Evolutionary conservation across 2,888 invertebrate species (phyloP), one percentile per base, ranked within the genome.

Genomic region (Deroplatys truncata): DNA sequence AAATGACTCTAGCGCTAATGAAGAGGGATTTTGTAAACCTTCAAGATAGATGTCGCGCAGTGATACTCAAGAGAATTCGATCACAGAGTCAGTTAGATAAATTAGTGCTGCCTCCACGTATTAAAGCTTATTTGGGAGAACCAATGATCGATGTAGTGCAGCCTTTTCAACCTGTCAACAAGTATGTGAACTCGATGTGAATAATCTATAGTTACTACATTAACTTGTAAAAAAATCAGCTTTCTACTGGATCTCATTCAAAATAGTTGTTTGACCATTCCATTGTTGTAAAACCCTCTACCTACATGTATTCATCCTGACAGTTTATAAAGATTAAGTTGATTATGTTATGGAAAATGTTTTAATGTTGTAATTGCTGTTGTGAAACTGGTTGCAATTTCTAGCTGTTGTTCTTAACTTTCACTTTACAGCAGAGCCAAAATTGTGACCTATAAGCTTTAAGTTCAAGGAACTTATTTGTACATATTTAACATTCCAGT

Each of bases 31-130:
- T 96, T 92, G 94, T 95, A 1, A 96, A 94, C 92, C 94, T 97
- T 10, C 96, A 96, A 92, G 96, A 97, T 93, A 94, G 96, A 83
- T 96, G 96, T 92, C 93, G 96, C 31, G 95, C 95, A 1, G 95
- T 95, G 89, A 96, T 97, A 91, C 94, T 96, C 90, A 95, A 95
- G 89, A 93, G 94, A 86, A 92, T 96, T 15, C 93, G 93, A 88
- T 93, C 93, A 84, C 94, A 94, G 88, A 93, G 93, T 85, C 95
- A 95, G 91, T 92, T 96, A 88, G 94, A 94, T 82, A 93, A 94
- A 91, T 93, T 96, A 85, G 94, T 94, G 88, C 92, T 96, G 90
- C 96, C 96, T 13, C 93, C 94, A 29, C 93, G 94, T 85, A 95
- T 96, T 89, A 94, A 94, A 91, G 93, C 93, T 84, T 96, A 95